Conservation (phyloP, 2,888 invertebrate species). For the Geophilus truncorum region DNA sequence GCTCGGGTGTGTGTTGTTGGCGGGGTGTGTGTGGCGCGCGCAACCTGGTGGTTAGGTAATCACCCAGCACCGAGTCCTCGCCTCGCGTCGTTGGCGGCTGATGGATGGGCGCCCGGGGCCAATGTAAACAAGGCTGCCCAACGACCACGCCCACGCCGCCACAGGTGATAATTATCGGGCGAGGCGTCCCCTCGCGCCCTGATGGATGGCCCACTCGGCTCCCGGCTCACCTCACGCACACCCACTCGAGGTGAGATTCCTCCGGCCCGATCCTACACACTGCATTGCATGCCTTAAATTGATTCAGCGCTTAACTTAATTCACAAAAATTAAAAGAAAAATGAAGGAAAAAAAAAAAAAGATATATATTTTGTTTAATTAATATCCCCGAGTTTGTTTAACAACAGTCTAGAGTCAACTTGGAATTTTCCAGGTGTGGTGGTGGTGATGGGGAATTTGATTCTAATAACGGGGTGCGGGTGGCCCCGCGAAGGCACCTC, state of each 20-base stretch:
- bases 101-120: constrained; percentile 28
- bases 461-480: constrained; percentile 20
- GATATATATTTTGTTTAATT: too few relatives aligned
- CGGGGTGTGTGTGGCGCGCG: constrained; percentile 12
- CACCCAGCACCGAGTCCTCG: constrained; percentile 12
- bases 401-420: not conserved
- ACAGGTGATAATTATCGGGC: constrained; percentile 29
- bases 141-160: constrained; percentile 16
- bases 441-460: constrained; percentile 8
- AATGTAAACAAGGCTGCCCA: constrained; percentile 28
- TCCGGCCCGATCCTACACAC: not conserved
- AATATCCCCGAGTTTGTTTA: too few relatives aligned
- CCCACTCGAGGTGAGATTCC: constrained; percentile 15
- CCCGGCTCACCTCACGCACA: constrained; percentile 20
- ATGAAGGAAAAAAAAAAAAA: too few relatives aligned
- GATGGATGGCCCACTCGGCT: constrained; percentile 29
- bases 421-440: constrained; percentile 6
- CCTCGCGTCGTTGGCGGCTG: constrained; percentile 19
- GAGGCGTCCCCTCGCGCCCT: constrained; percentile 3
- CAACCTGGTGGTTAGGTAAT: constrained; percentile 20
- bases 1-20: constrained; percentile 23
- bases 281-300: too few relatives aligned
- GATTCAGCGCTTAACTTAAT: not conserved
- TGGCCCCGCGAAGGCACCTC: constrained; percentile 4
- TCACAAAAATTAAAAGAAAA: not conserved